Evolutionary conservation across 1,140 invertebrate species (phyloP).

Genomic region (Elymnias hypermnestra): DNA sequence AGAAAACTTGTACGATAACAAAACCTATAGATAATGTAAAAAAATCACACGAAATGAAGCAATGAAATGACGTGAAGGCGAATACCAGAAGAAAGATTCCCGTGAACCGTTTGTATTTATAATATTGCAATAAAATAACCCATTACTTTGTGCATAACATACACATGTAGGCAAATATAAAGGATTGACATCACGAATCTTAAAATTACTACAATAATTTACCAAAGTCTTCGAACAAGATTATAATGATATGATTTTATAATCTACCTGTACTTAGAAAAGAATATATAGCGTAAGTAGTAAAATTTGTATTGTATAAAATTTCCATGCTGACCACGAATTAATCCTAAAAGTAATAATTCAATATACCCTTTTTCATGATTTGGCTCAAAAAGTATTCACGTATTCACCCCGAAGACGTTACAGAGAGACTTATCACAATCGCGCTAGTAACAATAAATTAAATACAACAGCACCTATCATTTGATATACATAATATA

Average conservation of each 20-base stretch:
- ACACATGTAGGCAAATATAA: conserved; percentile 9
- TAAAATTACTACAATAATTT: conserved; percentile 43
- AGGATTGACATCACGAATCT: conserved; percentile 21
- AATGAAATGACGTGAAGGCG: not conserved
- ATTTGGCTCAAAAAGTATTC: conserved; percentile 51
- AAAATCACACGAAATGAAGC: too few species aligned
- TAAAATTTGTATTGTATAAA: conserved; percentile 68
- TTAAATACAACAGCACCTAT: conserved; percentile 72
- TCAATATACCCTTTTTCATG: conserved; percentile 66
- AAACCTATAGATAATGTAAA: too few species aligned
- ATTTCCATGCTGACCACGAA: conserved; percentile 55
- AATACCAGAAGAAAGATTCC: conserved; percentile 5
- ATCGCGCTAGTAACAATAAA: conserved; percentile 62
- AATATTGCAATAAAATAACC: conserved; percentile 5
- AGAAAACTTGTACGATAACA: too few species aligned
- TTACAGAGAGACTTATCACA: conserved; percentile 67
- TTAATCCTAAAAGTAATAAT: conserved; percentile 60
- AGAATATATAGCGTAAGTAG: conserved; percentile 34
- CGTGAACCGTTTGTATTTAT: not conserved
- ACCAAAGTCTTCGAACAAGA: conserved; percentile 50
- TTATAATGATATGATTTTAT: conserved; percentile 64
- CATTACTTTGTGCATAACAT: conserved; percentile 14
- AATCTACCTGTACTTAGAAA: conserved; percentile 68
- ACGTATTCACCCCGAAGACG: conserved; percentile 46
- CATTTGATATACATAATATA: conserved; percentile 60